Percentiles rank a stretch among this genome's conserved stretches.
These are phyloP conservation scores for Anhinga anhinga DNA, from an alignment of 2,113 vertebrate species.

Conservation along the genomic window DNA sequence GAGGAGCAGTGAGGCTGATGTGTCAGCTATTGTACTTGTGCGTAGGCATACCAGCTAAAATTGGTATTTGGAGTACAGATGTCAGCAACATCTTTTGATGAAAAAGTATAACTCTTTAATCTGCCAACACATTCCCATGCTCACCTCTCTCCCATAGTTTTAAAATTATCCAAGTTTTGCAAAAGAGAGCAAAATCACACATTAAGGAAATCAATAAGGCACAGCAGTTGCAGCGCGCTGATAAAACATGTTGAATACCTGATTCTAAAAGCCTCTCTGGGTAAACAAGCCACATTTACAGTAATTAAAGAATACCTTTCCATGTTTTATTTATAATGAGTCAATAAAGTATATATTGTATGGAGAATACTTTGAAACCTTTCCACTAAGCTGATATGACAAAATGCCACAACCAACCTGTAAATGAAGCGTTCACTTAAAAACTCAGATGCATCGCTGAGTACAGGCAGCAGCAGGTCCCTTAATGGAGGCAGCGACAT, in stretches of 20 bases:
- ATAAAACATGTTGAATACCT: background rate
- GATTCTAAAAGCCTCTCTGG: background rate
- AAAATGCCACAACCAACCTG: background rate
- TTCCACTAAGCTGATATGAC: background rate
- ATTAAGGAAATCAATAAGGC: background rate
- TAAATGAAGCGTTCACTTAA: background rate
- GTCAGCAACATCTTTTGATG: background rate
- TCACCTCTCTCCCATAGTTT: background rate
- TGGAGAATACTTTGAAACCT: background rate
- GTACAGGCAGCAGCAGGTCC: background rate
- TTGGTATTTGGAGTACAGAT: background rate
- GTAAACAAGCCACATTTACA: background rate
- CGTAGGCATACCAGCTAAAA: background rate
- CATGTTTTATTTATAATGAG: background rate
- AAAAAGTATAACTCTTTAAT: background rate
- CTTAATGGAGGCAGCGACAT: background rate
- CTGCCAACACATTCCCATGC: background rate
- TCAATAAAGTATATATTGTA: background rate
- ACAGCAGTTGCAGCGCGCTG: background rate
- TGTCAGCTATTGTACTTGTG: background rate
- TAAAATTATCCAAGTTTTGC: background rate
- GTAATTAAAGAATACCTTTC: conserved; percentile 46
- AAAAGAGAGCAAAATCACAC: background rate
- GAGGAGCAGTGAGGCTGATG: background rate
- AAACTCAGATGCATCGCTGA: background rate